Evolutionary conservation across 2,888 invertebrate species (phyloP).

Genomic region (Drosophila mulleri): DNA sequence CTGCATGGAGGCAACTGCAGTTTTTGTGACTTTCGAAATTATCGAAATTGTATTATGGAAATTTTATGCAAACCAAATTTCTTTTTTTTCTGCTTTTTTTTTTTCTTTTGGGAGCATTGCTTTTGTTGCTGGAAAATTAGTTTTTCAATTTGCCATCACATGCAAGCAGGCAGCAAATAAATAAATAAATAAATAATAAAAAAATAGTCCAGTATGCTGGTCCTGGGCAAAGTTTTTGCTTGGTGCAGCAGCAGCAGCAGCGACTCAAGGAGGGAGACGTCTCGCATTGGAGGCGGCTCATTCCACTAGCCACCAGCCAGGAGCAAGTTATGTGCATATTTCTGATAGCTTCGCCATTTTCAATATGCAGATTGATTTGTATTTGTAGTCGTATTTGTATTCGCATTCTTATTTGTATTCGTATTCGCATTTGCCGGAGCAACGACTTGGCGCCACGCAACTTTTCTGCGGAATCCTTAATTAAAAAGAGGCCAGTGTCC

Average conservation of each 20-base stretch:
- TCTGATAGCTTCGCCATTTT: constrained; percentile 33
- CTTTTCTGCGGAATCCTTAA: constrained; percentile 57
- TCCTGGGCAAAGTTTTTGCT: constrained; percentile 51
- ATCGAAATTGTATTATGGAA: constrained; percentile 80
- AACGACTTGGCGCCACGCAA: constrained; percentile 1
- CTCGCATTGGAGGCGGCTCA: constrained; percentile 9
- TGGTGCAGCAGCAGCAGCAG: constrained; percentile 4
- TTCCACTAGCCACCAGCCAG: constrained; percentile 18
- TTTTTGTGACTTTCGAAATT: constrained; percentile 63
- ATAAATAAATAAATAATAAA: constrained; percentile 10
- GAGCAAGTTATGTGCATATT: constrained; percentile 69
- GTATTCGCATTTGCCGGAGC: neutral
- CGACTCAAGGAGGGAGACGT: constrained; percentile 37
- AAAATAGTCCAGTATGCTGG: constrained; percentile 10
- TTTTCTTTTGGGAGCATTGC: constrained; percentile 62
- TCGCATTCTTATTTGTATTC: constrained; percentile 26
- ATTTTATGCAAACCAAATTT: constrained; percentile 69
- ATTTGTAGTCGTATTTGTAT: constrained; percentile 21
- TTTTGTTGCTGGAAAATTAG: constrained; percentile 73
- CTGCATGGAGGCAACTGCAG: constrained; percentile 38
- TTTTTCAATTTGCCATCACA: constrained; percentile 67
- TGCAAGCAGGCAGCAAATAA: constrained; percentile 20
- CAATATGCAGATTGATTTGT: constrained; percentile 72
- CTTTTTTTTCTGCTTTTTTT: neutral
- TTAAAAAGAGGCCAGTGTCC: constrained; percentile 56